Conservation (phyloP, 2,113 vertebrate species). For the Sigmodon hispidus region DNA sequence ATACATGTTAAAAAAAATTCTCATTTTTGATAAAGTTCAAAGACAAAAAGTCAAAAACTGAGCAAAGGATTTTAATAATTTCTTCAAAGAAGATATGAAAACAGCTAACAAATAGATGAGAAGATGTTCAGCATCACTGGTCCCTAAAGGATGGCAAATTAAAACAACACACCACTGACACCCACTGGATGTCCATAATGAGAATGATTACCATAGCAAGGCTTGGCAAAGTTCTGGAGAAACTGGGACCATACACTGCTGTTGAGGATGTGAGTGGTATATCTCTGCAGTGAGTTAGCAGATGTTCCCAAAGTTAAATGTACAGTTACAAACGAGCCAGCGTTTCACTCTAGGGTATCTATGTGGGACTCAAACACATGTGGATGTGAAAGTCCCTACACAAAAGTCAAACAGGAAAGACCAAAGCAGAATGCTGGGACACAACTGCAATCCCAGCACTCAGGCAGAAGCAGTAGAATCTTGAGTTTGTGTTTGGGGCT, state of each 20-base stretch:
- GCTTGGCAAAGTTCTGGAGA: neutral
- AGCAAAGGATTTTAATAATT: neutral
- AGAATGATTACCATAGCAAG: neutral
- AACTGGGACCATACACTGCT: neutral
- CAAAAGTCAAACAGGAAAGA: neutral
- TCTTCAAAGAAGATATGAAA: slow-evolving; percentile 19
- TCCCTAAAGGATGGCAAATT: neutral
- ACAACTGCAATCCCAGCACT: neutral
- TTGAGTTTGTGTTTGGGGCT: neutral
- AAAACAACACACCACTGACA: neutral
- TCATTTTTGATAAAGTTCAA: neutral
- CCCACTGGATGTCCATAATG: neutral
- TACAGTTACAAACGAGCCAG: neutral
- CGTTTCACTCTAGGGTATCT: neutral
- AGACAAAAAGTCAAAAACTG: neutral
- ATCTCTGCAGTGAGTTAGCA: neutral
- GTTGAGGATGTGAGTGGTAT: too few species aligned
- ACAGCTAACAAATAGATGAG: neutral
- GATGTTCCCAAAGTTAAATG: neutral
- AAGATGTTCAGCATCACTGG: neutral
- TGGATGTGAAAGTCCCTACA: neutral
- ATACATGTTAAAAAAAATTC: neutral
- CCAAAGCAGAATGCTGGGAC: too few species aligned
- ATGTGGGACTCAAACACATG: neutral
- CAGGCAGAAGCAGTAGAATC: neutral